These are phyloP conservation scores for Ammodytes marinus DNA, from an alignment of 2,113 vertebrate genomes.

Conservation along the genomic window DNA sequence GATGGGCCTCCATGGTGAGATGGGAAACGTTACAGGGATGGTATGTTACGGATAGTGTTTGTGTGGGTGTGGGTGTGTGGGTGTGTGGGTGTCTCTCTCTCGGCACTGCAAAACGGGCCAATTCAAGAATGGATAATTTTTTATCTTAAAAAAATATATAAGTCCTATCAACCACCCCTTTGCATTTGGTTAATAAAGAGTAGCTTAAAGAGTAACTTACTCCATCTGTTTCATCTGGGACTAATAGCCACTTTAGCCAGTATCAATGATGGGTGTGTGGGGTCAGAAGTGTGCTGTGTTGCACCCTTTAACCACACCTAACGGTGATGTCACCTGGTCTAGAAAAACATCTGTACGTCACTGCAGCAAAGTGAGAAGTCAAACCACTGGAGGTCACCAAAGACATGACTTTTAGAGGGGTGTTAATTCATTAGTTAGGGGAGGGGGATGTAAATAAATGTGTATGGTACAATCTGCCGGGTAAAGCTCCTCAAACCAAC, in stretches of 20 bases:
- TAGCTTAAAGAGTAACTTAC: not conserved
- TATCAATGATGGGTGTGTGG: no score
- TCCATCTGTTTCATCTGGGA: not conserved
- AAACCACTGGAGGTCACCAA: not conserved
- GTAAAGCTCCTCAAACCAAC: not conserved
- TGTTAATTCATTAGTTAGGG: not conserved
- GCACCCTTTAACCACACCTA: not conserved
- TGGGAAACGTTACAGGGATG: slow-evolving; percentile 32
- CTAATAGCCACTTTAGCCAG: no score
- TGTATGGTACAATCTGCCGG: not conserved
- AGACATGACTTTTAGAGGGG: no score
- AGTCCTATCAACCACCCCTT: not conserved
- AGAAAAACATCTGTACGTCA: not conserved
- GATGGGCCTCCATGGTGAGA: slow-evolving; percentile 42
- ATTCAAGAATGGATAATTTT: not conserved
- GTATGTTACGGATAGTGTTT: not conserved
- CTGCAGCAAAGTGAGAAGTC: not conserved
- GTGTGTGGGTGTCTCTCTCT: no score
- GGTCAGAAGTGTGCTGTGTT: not conserved
- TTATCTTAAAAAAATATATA: not conserved
- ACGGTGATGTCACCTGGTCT: not conserved
- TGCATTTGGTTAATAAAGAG: not conserved
- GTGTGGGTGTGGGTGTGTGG: not conserved
- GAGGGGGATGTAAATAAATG: not conserved
- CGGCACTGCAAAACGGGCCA: no score